phyloP scores from a whole-genome alignment of 2,888 invertebrate species.

The Tenthredo distinguenda region DNA sequence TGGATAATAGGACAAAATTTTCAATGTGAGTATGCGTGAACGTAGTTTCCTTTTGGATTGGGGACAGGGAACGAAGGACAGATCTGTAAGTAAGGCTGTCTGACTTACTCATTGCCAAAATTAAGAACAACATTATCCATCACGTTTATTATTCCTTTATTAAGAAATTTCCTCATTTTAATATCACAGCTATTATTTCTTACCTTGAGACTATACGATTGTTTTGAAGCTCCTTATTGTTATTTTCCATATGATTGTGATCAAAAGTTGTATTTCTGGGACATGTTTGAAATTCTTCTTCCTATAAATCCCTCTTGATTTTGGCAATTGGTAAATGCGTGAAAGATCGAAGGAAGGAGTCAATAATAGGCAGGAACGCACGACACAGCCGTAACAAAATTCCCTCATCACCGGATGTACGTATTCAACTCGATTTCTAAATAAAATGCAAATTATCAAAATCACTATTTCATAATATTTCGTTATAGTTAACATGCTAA shows the following conservation, averaged over 20 bases:
- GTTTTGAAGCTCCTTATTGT: neutral
- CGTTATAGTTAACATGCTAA: slow-evolving; percentile 62
- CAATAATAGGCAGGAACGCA: slow-evolving; percentile 67
- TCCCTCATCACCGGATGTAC: slow-evolving; percentile 74
- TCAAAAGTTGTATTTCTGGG: neutral
- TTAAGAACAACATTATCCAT: slow-evolving; percentile 10
- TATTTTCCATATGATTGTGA: neutral
- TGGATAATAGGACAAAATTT: slow-evolving; percentile 65
- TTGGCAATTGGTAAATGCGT: slow-evolving; percentile 70
- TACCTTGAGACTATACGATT: neutral
- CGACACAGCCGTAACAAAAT: slow-evolving; percentile 69
- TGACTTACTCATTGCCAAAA: slow-evolving; percentile 72
- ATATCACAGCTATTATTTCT: neutral
- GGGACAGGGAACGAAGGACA: slow-evolving; percentile 71
- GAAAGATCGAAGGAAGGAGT: slow-evolving; percentile 58
- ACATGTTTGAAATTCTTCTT: neutral
- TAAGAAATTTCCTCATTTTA: neutral
- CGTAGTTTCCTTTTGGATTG: slow-evolving; percentile 63
- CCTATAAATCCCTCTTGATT: slow-evolving; percentile 54
- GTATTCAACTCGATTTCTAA: slow-evolving; percentile 72
- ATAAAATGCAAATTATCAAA: slow-evolving; percentile 58
- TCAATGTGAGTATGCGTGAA: slow-evolving; percentile 73
- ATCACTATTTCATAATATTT: slow-evolving; percentile 47
- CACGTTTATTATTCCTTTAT: neutral
- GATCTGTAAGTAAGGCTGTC: slow-evolving; percentile 73